Evolutionary conservation across 2,888 invertebrate species (phyloP), one percentile per base, ranked within the genome.

Genomic region (Drosophila fungiperda): DNA sequence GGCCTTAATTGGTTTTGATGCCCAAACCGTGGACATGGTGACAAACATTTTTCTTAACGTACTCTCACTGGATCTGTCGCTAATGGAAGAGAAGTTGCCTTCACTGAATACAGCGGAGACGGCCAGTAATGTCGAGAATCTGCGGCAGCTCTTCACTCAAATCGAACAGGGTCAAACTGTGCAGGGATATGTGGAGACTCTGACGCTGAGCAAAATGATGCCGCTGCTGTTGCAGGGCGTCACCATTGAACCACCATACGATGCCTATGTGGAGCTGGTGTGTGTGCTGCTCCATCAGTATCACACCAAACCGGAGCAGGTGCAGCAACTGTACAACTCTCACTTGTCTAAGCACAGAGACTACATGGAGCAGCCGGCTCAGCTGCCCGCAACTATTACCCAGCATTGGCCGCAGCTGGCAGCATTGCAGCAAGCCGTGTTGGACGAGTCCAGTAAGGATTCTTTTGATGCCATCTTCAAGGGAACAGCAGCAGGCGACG

Each of bases 201-300:
- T 91, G 36, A 88, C 92, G 1, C 78, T 94, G 40, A 87, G 94
- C 70, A 87, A 94, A 23, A 90, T 93, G 38, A 85, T 92, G 83
- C 88, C 90, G 5, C 75, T 92, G 17, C 86, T 94, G 17, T 74
- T 93, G 1, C 90, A 93, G 67, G 91, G 92, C 65, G 92, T 93
- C 0, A 76, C 83, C 9, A 76, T 91, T 0, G 86, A 76, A 36
- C 50, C 75, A 23, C 73, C 90, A 33, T 89, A 93, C 73, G 81
- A 92, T 76, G 91, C 91, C 80, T 95, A 94, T 77, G 77, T 94
- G 12, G 93, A 93, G 74, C 89, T 92, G 45, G 93, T 93, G 0
- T 88, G 83, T 15, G 73, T 93, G 26, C 73, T 93, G 12, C 86
- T 93, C 26, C 90, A 83, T 32, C 92, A 93, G 53, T 93, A 92